Conservation (phyloP, 2,113 vertebrate genomes). For the Chloropsis cyanopogon region DNA sequence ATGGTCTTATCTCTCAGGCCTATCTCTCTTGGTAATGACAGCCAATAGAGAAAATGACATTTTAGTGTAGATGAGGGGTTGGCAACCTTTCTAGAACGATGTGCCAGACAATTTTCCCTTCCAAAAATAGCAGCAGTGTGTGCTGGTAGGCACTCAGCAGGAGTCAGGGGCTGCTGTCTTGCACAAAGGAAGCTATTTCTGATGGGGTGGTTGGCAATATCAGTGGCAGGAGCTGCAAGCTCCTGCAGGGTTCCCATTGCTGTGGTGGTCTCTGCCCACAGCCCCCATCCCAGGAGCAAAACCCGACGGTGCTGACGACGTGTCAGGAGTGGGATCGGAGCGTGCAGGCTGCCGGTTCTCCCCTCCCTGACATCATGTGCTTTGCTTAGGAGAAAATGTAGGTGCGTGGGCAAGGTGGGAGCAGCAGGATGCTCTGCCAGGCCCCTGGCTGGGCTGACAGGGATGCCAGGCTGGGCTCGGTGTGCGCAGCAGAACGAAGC, state of each 20-base stretch:
- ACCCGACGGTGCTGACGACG: fast-evolving
- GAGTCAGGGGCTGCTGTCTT: conserved; percentile 7
- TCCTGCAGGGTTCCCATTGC: neutral
- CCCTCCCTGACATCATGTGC: neutral
- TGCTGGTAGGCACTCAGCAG: conserved; percentile 5
- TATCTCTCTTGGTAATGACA: neutral
- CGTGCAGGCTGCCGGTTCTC: neutral
- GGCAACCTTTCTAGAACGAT: conserved; percentile 15
- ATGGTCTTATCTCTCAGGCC: neutral
- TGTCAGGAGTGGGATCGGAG: neutral
- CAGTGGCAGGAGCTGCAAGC: neutral
- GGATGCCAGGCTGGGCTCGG: neutral
- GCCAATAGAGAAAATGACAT: conserved; percentile 1
- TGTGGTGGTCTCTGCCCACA: neutral
- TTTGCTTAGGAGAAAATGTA: neutral
- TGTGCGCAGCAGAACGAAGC: neutral
- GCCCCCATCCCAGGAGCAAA: neutral
- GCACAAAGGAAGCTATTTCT: conserved; percentile 5
- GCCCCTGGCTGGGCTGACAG: neutral
- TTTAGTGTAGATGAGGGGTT: conserved; percentile 13
- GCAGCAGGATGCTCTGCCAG: neutral
- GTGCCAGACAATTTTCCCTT: conserved; percentile 28
- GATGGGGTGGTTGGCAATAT: neutral
- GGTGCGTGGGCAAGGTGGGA: conserved; percentile 26
- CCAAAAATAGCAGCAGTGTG: conserved; percentile 14